These are phyloP conservation scores for Ptilonorhynchus violaceus DNA, from an alignment of 2,113 vertebrate species.

Conservation along the genomic window DNA sequence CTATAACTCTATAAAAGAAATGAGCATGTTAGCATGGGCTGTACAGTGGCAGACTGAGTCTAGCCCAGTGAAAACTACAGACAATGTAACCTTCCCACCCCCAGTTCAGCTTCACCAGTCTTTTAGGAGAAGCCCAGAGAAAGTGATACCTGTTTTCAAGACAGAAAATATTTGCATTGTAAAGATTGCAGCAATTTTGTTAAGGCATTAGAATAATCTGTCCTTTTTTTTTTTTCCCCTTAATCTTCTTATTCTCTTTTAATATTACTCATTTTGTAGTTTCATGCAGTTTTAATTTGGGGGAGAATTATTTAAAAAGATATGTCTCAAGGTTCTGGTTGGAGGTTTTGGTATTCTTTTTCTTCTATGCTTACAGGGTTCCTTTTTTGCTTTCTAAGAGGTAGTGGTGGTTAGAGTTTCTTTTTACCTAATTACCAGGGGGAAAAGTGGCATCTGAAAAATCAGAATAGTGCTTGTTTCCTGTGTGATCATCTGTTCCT, in stretches of 20 bases:
- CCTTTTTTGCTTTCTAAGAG: not conserved
- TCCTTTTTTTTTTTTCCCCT: fast-evolving
- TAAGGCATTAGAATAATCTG: not conserved
- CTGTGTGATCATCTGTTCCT: constrained; percentile 4
- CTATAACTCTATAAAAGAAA: not conserved
- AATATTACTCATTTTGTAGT: not conserved
- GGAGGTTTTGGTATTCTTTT: not conserved
- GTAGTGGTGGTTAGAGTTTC: not conserved
- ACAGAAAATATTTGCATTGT: not conserved
- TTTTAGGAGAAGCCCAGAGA: not conserved
- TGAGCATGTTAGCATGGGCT: not conserved
- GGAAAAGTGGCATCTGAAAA: not conserved
- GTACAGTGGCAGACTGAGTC: not conserved
- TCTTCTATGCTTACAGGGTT: not conserved
- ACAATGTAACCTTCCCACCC: not conserved
- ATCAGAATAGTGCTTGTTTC: not conserved
- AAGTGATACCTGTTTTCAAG: not conserved
- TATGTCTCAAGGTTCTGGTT: not conserved
- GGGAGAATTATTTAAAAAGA: not conserved
- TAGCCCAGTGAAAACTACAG: not conserved
- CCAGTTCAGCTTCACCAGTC: not conserved
- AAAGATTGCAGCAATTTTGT: not conserved
- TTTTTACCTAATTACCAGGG: not conserved
- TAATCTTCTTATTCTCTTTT: not conserved
- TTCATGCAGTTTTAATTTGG: not conserved